Percentiles rank a stretch among this genome's conserved stretches.
Evolutionary conservation across 2,888 invertebrate genomes (phyloP).

Genomic region (Copidosoma aretas): DNA sequence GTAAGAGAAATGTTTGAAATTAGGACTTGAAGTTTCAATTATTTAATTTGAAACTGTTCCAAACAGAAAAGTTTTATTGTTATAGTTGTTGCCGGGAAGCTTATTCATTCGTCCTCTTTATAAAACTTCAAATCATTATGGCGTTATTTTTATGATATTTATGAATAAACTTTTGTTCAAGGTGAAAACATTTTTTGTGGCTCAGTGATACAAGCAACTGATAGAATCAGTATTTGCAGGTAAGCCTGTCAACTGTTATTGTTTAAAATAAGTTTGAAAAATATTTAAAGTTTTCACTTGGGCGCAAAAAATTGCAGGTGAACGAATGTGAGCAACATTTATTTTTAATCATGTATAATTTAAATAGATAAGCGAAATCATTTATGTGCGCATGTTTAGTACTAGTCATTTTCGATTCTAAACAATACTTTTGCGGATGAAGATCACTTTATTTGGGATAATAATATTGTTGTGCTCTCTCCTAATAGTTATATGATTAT

Average conservation of each 20-base stretch:
- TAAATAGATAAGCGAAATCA: conserved; percentile 12
- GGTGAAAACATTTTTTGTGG: conserved; percentile 1
- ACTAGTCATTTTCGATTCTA: conserved; percentile 38
- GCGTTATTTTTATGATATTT: neutral
- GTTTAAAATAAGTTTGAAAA: neutral
- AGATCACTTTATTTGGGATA: conserved; percentile 22
- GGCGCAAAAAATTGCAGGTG: neutral
- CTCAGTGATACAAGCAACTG: neutral
- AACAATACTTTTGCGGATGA: conserved; percentile 8
- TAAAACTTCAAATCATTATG: neutral
- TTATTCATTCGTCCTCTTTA: neutral
- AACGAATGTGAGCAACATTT: neutral
- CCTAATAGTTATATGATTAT: neutral
- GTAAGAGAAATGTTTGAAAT: too few species aligned
- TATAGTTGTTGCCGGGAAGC: neutral
- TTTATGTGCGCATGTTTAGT: conserved; percentile 35
- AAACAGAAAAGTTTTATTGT: neutral
- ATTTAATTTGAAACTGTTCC: neutral
- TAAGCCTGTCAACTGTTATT: conserved; percentile 17
- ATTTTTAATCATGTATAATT: neutral
- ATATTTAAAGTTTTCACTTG: neutral
- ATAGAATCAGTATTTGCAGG: neutral
- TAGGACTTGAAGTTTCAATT: neutral
- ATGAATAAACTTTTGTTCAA: neutral
- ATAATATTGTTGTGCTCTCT: conserved; percentile 26